Percentiles rank a stretch among this genome's conserved stretches.
phyloP scores from a whole-genome alignment of 1,140 invertebrate species.

The Cydia fagiglandana region DNA sequence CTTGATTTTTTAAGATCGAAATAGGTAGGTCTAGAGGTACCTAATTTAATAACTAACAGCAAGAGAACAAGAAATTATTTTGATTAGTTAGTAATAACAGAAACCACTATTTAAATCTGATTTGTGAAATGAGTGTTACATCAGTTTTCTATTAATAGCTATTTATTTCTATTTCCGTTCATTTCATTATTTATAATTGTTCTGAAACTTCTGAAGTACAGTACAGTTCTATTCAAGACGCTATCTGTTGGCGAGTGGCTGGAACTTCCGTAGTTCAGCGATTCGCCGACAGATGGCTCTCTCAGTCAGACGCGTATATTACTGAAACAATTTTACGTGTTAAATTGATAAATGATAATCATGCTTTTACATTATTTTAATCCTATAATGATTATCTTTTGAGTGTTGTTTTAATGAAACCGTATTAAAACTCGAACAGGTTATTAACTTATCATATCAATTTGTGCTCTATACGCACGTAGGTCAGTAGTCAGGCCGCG shows the following conservation, averaged over 20 bases:
- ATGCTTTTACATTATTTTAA: background rate
- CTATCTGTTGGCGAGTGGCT: slow-evolving; percentile 61
- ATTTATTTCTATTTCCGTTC: too few species aligned
- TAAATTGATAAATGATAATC: background rate
- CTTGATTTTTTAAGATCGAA: too few species aligned
- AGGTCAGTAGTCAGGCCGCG: background rate
- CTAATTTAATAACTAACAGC: too few species aligned
- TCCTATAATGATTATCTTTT: background rate
- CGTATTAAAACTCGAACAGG: background rate
- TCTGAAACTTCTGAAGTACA: background rate
- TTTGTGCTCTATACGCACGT: background rate
- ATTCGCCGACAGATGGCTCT: slow-evolving; percentile 52
- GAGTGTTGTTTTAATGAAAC: background rate
- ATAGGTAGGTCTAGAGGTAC: too few species aligned
- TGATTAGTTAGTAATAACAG: too few species aligned
- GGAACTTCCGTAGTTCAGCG: slow-evolving; percentile 43
- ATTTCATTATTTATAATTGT: too few species aligned
- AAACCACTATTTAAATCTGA: too few species aligned
- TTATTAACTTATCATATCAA: too few species aligned
- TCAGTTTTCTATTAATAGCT: too few species aligned
- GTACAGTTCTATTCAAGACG: slow-evolving; percentile 34
- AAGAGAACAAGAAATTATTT: too few species aligned
- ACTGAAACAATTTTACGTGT: background rate
- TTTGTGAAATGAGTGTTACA: too few species aligned
- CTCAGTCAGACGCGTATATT: slow-evolving; percentile 27